phyloP scores from a whole-genome alignment of 2,797 vertebrate species.

The Tapirus indicus region DNA sequence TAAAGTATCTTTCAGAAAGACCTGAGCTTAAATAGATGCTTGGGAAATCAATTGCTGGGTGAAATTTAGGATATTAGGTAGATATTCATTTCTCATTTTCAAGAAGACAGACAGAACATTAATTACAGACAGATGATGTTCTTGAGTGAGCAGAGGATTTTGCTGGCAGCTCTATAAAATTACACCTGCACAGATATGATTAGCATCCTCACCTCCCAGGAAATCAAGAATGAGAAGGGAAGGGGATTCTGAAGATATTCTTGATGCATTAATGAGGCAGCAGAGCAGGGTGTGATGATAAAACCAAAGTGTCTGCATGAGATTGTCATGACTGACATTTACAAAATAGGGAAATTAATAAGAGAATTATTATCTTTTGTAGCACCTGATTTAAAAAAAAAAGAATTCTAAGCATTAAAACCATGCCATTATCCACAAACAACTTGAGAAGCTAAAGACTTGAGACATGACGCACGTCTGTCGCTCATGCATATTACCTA shows the following conservation, averaged over 20 bases:
- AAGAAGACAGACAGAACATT: slow-evolving; percentile 45
- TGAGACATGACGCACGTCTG: neutral
- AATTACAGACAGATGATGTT: slow-evolving; percentile 55
- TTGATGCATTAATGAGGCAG: slow-evolving; percentile 51
- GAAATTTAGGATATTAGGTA: slow-evolving; percentile 1
- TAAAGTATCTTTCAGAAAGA: neutral
- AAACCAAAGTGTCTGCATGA: neutral
- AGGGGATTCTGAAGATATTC: slow-evolving; percentile 2
- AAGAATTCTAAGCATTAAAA: slow-evolving; percentile 9
- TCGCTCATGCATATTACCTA: neutral
- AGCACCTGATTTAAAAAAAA: slow-evolving; percentile 33
- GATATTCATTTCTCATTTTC: slow-evolving; percentile 5
- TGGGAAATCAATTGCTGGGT: neutral
- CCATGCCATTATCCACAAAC: neutral
- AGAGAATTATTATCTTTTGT: neutral
- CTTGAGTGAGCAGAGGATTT: slow-evolving; percentile 64
- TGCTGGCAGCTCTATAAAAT: slow-evolving; percentile 23
- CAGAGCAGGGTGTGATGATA: slow-evolving; percentile 15
- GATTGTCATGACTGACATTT: neutral
- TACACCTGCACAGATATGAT: slow-evolving; percentile 53
- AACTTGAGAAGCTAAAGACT: neutral
- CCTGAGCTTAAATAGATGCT: neutral
- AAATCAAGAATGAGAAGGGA: slow-evolving; percentile 52
- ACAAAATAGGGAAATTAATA: slow-evolving; percentile 28
- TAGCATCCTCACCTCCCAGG: slow-evolving; percentile 29